A percentile compares a stretch with the other conserved stretches of the same genome.
Evolutionary conservation across 2,113 vertebrate species (phyloP).

Genomic region (Dolichotis patagonum): DNA sequence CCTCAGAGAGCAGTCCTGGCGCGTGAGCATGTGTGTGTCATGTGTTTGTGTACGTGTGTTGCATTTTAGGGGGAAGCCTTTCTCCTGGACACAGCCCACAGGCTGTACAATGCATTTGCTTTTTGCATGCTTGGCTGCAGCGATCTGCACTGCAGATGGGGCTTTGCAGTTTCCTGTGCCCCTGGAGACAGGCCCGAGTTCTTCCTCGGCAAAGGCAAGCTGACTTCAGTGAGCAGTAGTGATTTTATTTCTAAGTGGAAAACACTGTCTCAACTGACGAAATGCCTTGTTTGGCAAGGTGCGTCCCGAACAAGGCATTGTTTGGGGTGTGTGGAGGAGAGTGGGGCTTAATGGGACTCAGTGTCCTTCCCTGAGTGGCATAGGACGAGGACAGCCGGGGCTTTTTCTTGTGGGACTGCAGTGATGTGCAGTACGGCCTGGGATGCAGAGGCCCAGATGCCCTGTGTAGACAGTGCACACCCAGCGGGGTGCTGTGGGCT

Average conservation of each 20-base stretch:
- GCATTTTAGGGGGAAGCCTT: background rate
- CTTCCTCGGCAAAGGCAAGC: too few relatives aligned
- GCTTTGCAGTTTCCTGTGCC: background rate
- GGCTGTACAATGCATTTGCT: background rate
- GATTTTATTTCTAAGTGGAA: background rate
- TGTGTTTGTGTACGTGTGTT: background rate
- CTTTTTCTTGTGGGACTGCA: background rate
- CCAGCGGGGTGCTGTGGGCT: fast-evolving
- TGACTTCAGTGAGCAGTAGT: background rate
- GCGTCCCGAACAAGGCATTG: fast-evolving
- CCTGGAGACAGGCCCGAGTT: background rate
- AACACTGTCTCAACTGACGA: background rate
- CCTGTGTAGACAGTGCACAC: fast-evolving
- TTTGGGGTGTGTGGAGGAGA: fast-evolving
- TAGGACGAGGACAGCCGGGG: background rate
- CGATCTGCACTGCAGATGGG: fast-evolving
- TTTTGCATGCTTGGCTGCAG: too few relatives aligned
- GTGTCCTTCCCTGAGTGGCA: fast-evolving
- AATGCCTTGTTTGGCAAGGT: background rate
- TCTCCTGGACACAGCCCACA: too few relatives aligned
- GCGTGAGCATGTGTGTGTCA: too few relatives aligned
- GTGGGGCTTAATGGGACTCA: fast-evolving
- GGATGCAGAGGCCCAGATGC: background rate
- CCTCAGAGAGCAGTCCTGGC: background rate
- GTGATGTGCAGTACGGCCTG: fast-evolving